Conservation (phyloP, 2,888 invertebrate genomes). For the Lissonota sp. region DNA sequence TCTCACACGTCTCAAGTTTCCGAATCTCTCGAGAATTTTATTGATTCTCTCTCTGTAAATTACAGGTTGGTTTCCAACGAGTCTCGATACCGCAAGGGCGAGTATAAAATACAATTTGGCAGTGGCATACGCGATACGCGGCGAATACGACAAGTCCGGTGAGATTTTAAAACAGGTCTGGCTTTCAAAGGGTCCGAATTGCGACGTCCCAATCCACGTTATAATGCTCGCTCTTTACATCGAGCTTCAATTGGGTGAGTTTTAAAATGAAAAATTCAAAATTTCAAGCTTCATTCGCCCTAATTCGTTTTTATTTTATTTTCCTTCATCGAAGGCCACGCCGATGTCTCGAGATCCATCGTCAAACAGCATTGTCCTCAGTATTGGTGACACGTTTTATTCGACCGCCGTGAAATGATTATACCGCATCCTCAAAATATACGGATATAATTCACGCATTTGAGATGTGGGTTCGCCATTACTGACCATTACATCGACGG, state of each 20-base stretch:
- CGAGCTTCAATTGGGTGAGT: conserved; percentile 87
- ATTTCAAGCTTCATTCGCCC: no score
- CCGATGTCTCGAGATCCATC: conserved; percentile 86
- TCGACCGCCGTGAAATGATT: neutral
- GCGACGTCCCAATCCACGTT: conserved; percentile 87
- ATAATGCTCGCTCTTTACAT: conserved; percentile 88
- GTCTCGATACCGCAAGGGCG: conserved; percentile 88
- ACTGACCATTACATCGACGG: neutral
- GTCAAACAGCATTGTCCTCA: conserved; percentile 87
- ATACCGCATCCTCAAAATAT: neutral
- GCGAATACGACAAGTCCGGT: conserved; percentile 89
- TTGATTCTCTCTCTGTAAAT: neutral
- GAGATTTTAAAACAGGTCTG: conserved; percentile 85
- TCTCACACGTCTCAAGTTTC: neutral
- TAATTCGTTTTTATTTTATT: conserved; percentile 6
- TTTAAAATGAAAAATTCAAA: neutral
- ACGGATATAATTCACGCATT: no score
- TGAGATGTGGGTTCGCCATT: no score
- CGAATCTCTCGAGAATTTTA: neutral
- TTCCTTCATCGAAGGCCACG: conserved; percentile 84
- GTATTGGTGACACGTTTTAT: conserved; percentile 75
- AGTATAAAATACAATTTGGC: conserved; percentile 92
- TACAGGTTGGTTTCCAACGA: conserved; percentile 87
- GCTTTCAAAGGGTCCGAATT: conserved; percentile 84
- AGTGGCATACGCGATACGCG: conserved; percentile 90